A percentile compares a stretch with the other conserved stretches of the same genome.
Evolutionary conservation across 1,140 invertebrate genomes (phyloP).

Genomic region (Uloborus diversus): DNA sequence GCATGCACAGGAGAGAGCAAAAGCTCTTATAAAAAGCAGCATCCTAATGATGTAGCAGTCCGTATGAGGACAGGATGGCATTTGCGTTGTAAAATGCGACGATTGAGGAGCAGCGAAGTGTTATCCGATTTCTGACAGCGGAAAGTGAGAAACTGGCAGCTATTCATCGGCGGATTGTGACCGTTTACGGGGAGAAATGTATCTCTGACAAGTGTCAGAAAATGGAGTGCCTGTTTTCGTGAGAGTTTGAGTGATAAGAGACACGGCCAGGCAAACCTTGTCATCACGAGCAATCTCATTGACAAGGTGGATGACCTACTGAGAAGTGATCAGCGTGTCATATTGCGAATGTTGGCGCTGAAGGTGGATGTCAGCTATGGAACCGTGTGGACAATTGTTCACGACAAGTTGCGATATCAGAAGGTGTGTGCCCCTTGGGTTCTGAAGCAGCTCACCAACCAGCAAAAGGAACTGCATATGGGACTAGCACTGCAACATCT

Average conservation of each 20-base stretch:
- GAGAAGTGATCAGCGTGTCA: not conserved
- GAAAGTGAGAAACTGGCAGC: not conserved
- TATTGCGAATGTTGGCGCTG: conserved; percentile 19
- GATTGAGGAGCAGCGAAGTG: not conserved
- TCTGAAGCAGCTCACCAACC: conserved; percentile 6
- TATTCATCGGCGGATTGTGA: not conserved
- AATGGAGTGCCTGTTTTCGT: not conserved
- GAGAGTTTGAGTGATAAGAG: not conserved
- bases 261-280: not conserved
- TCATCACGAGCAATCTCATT: not conserved
- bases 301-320: not conserved
- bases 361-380: conserved; percentile 4
- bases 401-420: not conserved
- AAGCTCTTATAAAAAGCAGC: not conserved
- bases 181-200: not conserved
- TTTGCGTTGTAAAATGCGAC: too few relatives aligned
- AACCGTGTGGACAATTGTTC: too few relatives aligned
- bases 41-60: not conserved
- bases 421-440: not conserved
- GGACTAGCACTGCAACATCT: conserved; percentile 2
- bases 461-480: not conserved
- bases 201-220: not conserved
- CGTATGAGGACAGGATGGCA: not conserved
- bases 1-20: not conserved
- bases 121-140: not conserved